Base-by-base conservation (phyloP, 2,888 invertebrate species). In the Eilema sororculum region DNA sequence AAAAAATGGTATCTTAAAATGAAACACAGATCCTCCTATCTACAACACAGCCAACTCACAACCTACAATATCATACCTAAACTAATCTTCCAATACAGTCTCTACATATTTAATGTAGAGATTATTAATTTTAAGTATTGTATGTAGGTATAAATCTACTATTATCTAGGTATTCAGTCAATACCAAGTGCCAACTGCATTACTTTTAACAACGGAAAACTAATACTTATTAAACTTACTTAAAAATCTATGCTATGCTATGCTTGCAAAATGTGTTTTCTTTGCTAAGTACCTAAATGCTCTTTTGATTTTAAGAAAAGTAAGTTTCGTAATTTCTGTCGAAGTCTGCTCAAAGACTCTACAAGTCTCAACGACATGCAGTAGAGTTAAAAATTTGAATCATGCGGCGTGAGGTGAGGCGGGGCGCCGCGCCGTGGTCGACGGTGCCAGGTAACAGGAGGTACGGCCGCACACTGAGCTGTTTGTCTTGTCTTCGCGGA, bases 381-480 rank as follows among this genome's bases (percentile, higher is more conserved):
- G 76, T 83, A 78, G 78, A 79, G 76, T 82, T 80, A 87, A 87
- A 89, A 89, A 86, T 86, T 84, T 84, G 79, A 89, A 86, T 85
- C 83, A 85, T 82, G 86, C 79, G 80, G 80, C 56, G 71, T 30
- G 84, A 68, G 83, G 78, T 78, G 82, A 78, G 76, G 86, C 73
- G 84, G 84, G 82, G 86, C 82, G 84, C 82, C 87, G 89, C 8
- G n/a, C n/a, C n/a, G n/a, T 86, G 87, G 81, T 81, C 79, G 87
- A 85, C 91, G 88, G 95, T 95, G 87, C 95, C 95, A 95, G 95
- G 95, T 95, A 94, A 94, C 90, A 93, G 94, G 94, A 93, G 95
- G 95, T 95, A 95, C 95, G 94, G 90, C 73, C 79, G 85, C 89
- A 87, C 88, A 83, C 86, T 89, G 90, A 65, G 73, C 24, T 22